phyloP scores from a whole-genome alignment of 2,888 invertebrate genomes.

The Lithophane leautieri region DNA sequence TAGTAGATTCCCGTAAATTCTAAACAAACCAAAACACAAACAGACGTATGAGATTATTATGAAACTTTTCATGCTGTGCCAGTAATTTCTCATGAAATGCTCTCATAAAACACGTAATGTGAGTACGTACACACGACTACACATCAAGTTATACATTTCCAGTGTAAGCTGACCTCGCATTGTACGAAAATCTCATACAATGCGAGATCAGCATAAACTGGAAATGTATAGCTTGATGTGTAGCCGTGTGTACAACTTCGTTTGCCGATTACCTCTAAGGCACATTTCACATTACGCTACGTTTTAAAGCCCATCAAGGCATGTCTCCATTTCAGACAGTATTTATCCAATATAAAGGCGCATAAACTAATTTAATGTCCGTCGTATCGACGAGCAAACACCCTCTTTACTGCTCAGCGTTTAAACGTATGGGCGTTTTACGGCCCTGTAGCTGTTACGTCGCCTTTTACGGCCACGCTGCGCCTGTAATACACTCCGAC shows the following conservation, averaged over 20 bases:
- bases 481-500: slow-evolving; percentile 62
- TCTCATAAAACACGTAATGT: slow-evolving; percentile 32
- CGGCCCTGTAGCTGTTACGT: slow-evolving; percentile 64
- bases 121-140: no score
- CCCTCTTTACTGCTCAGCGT: slow-evolving; percentile 72
- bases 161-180: no score
- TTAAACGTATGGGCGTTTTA: slow-evolving; percentile 79
- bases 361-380: slow-evolving; percentile 75
- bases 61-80: not conserved
- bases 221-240: no score
- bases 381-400: slow-evolving; percentile 66
- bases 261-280: slow-evolving; percentile 28
- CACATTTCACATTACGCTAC: slow-evolving; percentile 31
- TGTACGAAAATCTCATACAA: no score
- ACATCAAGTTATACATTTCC: no score
- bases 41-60: not conserved
- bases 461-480: slow-evolving; percentile 66
- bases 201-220: no score
- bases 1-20: not conserved
- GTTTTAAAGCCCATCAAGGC: slow-evolving; percentile 58
- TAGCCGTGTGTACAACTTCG: no score
- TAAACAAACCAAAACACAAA: slow-evolving; percentile 6
- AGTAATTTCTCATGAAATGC: slow-evolving; percentile 11
- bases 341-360: slow-evolving; percentile 62
- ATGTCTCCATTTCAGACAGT: slow-evolving; percentile 62